These are phyloP conservation scores for Falco naumanni DNA, from an alignment of 2,797 vertebrate genomes.

Conservation along the genomic window DNA sequence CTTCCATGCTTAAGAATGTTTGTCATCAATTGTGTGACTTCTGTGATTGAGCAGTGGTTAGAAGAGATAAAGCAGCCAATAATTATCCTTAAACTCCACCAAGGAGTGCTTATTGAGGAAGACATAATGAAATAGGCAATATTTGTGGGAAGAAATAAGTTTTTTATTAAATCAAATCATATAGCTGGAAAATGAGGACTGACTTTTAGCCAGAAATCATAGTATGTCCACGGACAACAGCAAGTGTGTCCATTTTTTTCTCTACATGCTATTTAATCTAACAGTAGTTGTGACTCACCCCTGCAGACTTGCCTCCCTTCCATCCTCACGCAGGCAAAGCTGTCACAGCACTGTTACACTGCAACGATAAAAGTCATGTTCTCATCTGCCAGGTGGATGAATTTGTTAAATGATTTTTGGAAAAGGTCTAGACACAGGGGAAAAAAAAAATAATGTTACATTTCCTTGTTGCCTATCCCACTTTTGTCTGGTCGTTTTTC, in stretches of 20 bases:
- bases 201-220: neutral
- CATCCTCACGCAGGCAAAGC: neutral
- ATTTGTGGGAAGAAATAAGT: neutral
- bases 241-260: neutral
- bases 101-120: neutral
- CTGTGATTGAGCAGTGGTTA: neutral
- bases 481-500: neutral
- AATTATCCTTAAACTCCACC: constrained; percentile 21
- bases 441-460: accelerated
- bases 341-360: neutral
- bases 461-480: neutral
- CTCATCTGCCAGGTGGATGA: neutral
- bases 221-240: neutral
- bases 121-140: neutral
- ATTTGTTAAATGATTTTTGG: neutral
- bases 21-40: neutral
- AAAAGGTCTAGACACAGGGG: neutral
- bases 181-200: neutral
- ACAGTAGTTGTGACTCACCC: neutral
- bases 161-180: neutral
- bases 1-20: neutral
- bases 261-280: neutral
- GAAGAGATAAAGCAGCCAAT: constrained; percentile 3
- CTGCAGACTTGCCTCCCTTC: neutral
- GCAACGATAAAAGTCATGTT: neutral